phyloP scores from a whole-genome alignment of 2,888 invertebrate species.

The Parasteatoda lunata region DNA sequence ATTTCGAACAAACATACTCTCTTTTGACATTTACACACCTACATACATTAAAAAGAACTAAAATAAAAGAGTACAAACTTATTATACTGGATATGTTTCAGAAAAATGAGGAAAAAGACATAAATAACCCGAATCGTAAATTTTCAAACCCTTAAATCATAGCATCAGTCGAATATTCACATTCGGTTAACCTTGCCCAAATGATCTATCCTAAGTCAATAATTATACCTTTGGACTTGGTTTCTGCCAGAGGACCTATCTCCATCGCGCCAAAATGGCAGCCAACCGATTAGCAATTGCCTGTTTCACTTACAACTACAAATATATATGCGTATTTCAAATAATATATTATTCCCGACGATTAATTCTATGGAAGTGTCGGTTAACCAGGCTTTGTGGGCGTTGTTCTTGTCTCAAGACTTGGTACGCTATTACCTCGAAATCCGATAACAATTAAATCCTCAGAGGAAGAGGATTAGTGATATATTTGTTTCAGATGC shows the following conservation, averaged over 20 bases:
- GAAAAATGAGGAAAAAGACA: neutral
- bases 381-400: conserved; percentile 11
- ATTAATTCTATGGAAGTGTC: conserved; percentile 49
- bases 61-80: too few relatives aligned
- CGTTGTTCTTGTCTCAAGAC: conserved; percentile 34
- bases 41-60: too few relatives aligned
- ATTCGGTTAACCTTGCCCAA: conserved; percentile 31
- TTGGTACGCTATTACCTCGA: conserved; percentile 27
- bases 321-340: conserved; percentile 26
- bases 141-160: conserved; percentile 14
- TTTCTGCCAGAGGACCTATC: conserved; percentile 10
- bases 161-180: conserved; percentile 14
- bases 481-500: neutral
- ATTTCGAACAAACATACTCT: too few relatives aligned
- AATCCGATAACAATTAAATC: conserved; percentile 54
- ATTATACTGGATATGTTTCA: neutral
- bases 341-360: conserved; percentile 52
- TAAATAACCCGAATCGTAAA: conserved; percentile 10
- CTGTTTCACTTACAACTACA: neutral
- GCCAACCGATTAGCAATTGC: conserved; percentile 34
- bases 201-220: conserved; percentile 39
- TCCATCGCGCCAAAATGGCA: conserved; percentile 9
- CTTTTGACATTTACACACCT: too few relatives aligned
- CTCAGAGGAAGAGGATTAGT: neutral
- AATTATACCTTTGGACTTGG: conserved; percentile 32